Conservation (phyloP, 2,888 invertebrate species). For the Stramonita haemastoma region DNA sequence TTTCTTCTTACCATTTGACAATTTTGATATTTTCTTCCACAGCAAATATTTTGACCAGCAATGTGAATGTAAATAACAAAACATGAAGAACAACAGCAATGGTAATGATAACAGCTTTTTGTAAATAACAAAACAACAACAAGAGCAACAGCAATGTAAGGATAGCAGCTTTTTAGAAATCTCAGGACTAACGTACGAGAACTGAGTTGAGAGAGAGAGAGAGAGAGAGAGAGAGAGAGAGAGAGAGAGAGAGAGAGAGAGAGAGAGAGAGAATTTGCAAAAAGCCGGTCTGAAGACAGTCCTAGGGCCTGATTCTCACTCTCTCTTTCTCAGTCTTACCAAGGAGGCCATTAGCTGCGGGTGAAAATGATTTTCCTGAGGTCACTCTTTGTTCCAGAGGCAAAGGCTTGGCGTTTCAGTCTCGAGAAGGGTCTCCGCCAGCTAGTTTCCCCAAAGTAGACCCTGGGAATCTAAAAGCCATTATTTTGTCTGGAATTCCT, state of each 20-base stretch:
- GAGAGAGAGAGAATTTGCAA: background rate
- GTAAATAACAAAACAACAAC: no score
- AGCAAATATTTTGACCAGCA: no score
- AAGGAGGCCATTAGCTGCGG: background rate
- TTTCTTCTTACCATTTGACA: no score
- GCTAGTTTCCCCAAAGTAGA: constrained; percentile 19
- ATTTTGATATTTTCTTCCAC: no score
- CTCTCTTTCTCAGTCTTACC: background rate
- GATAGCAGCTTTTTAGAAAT: no score
- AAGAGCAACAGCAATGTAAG: no score
- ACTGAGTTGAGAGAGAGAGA: background rate
- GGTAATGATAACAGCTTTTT: no score
- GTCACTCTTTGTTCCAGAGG: constrained; percentile 17
- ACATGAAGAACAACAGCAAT: no score
- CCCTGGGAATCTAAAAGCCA: constrained; percentile 36
- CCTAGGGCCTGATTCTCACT: background rate
- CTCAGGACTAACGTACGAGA: no score
- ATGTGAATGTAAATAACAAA: no score
- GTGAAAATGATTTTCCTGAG: constrained; percentile 16
- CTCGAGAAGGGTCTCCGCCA: background rate
- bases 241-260: background rate
- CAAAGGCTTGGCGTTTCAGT: constrained; percentile 7
- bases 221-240: no score
- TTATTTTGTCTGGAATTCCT: constrained; percentile 30
- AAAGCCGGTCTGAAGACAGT: background rate